phyloP scores from a whole-genome alignment of 2,888 invertebrate species.

The Aricia artaxerxes region DNA sequence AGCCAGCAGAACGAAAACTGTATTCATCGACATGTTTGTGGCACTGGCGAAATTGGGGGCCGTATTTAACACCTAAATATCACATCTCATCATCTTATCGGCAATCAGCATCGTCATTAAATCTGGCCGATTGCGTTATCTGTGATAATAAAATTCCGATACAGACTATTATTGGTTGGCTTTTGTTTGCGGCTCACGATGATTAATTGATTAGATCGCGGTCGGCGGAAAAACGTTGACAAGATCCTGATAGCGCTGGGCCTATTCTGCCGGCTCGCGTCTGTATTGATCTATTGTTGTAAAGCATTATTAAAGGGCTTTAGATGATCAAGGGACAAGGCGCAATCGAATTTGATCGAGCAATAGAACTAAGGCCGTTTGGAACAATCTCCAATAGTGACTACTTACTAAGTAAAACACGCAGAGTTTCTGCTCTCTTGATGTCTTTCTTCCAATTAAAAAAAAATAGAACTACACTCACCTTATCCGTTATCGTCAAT shows the following conservation, averaged over 20 bases:
- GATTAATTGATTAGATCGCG: neutral
- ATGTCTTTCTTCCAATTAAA: too few relatives aligned
- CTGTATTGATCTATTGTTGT: too few relatives aligned
- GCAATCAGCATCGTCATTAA: neutral
- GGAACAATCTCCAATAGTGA: too few relatives aligned
- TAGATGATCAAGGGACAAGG: too few relatives aligned
- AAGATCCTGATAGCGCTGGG: neutral
- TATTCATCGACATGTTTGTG: slow-evolving; percentile 32
- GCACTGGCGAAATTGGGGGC: slow-evolving; percentile 9
- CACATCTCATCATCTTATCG: slow-evolving; percentile 11
- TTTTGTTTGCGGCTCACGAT: neutral
- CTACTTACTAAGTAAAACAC: too few relatives aligned
- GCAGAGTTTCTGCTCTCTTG: too few relatives aligned
- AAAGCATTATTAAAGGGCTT: too few relatives aligned
- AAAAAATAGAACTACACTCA: too few relatives aligned
- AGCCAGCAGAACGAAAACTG: slow-evolving; percentile 27
- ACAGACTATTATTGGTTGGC: neutral
- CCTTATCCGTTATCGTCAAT: too few relatives aligned
- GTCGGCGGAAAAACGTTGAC: neutral
- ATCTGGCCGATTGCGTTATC: slow-evolving; percentile 3
- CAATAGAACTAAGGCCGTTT: too few relatives aligned
- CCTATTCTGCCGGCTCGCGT: too few relatives aligned
- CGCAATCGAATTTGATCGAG: too few relatives aligned
- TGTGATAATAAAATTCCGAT: neutral
- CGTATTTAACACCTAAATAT: slow-evolving; percentile 20